These are phyloP conservation scores for Venturia canescens DNA, from an alignment of 1,140 invertebrate genomes.

Conservation along the genomic window DNA sequence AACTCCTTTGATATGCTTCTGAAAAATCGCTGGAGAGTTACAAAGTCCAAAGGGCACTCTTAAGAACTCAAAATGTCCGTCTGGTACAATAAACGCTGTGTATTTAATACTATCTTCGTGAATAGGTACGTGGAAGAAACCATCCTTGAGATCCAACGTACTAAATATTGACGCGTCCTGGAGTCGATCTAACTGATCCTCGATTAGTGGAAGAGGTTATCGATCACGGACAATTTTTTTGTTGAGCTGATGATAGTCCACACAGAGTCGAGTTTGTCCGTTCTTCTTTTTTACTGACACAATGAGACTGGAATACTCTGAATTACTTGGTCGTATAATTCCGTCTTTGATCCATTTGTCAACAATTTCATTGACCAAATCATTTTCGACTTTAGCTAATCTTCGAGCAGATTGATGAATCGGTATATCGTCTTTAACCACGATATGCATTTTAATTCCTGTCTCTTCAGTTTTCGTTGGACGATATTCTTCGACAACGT, in stretches of 20 bases:
- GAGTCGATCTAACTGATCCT: conserved; percentile 20
- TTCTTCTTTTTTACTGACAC: conserved; percentile 29
- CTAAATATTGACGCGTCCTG: conserved; percentile 19
- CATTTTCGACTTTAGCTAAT: conserved; percentile 25
- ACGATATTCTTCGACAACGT: no score
- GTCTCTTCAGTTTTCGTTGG: not conserved
- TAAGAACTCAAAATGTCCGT: conserved; percentile 53
- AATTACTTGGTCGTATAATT: conserved; percentile 19
- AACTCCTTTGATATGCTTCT: conserved; percentile 40
- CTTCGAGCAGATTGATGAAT: conserved; percentile 23
- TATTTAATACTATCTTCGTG: conserved; percentile 31
- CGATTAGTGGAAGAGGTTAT: conserved; percentile 9
- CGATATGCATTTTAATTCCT: conserved; percentile 12
- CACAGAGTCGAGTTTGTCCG: conserved; percentile 23
- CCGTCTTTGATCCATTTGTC: conserved; percentile 25
- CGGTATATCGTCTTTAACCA: conserved; percentile 32
- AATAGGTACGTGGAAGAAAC: conserved; percentile 20
- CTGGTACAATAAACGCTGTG: conserved; percentile 31
- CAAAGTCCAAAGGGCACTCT: no score
- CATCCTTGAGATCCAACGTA: conserved; percentile 35
- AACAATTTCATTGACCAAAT: conserved; percentile 25
- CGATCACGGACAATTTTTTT: not conserved
- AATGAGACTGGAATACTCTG: conserved; percentile 15
- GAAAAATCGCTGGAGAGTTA: conserved; percentile 61
- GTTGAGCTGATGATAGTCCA: conserved; percentile 7